Conservation (phyloP, 2,113 vertebrate genomes). For the Solea senegalensis region DNA sequence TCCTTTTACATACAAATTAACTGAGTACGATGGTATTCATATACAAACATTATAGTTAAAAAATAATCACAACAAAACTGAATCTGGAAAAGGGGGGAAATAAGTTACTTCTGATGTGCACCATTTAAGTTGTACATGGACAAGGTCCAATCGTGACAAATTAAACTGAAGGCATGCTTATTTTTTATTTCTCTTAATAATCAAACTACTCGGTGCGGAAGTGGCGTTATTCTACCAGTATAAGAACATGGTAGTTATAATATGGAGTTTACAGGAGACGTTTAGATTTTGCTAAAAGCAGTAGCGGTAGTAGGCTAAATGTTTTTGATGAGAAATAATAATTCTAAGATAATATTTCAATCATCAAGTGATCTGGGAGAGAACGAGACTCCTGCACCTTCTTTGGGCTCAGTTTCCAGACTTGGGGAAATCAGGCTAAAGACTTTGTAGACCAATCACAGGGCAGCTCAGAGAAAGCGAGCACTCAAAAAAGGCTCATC, state of each 20-base stretch:
- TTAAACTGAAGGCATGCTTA: not conserved
- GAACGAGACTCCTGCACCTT: too few relatives aligned
- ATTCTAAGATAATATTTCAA: too few relatives aligned
- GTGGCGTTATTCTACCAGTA: not conserved
- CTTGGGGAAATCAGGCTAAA: too few relatives aligned
- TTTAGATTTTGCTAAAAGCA: not conserved
- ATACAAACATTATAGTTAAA: conserved; percentile 39
- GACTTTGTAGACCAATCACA: too few relatives aligned
- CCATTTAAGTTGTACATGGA: conserved; percentile 11
- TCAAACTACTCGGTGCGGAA: not conserved
- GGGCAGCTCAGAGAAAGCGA: too few relatives aligned
- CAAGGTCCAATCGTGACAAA: conserved; percentile 14
- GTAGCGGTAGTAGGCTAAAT: too few relatives aligned
- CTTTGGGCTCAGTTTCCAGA: too few relatives aligned
- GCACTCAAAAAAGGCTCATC: too few relatives aligned
- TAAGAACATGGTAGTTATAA: not conserved
- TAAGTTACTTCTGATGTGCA: conserved; percentile 7
- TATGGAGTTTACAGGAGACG: not conserved
- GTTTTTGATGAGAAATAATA: too few relatives aligned
- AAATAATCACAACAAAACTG: conserved; percentile 9
- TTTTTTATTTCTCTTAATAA: not conserved
- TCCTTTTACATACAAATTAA: conserved; percentile 53
- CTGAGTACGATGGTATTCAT: conserved; percentile 39
- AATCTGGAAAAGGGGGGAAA: not conserved
- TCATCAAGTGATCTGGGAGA: too few relatives aligned